These are phyloP conservation scores for Aurelia sp. DNA, from an alignment of 30 jellyfish, hydroid and myxozoan species.

Conservation along the genomic window DNA sequence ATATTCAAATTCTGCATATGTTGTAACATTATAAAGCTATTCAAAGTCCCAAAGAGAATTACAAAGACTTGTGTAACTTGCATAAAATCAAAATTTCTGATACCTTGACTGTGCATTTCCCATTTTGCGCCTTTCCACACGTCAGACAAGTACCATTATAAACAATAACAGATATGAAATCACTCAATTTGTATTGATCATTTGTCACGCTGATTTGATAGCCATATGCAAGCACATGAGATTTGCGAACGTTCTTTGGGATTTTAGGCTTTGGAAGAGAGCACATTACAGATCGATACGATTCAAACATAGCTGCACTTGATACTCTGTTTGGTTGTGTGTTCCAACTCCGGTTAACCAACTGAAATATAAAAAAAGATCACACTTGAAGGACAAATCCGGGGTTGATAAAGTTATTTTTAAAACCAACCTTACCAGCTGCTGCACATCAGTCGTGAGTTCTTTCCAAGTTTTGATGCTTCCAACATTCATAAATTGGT, in stretches of 20 bases:
- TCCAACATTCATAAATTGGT: no score
- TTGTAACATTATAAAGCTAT: no score
- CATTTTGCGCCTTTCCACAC: constrained; percentile 52
- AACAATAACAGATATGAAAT: constrained; percentile 50
- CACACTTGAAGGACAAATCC: no score
- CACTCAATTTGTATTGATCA: constrained; percentile 69
- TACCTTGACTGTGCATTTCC: constrained; percentile 68
- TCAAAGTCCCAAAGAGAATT: no score
- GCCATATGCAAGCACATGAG: constrained; percentile 63
- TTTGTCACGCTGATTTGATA: constrained; percentile 75
- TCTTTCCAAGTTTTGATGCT: no score
- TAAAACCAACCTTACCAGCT: no score
- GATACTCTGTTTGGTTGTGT: constrained; percentile 47
- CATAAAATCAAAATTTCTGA: no score
- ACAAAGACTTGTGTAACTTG: no score
- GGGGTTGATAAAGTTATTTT: no score
- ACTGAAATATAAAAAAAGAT: constrained; percentile 15
- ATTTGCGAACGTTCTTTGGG: constrained; percentile 27
- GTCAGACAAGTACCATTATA: constrained; percentile 68
- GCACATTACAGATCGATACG: constrained; percentile 68
- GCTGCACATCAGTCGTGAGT: no score
- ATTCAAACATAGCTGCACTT: constrained; percentile 76
- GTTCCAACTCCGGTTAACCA: constrained; percentile 65
- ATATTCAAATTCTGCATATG: no score
- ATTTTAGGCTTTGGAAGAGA: constrained; percentile 50